Evolutionary conservation across 2,113 vertebrate genomes (phyloP), one percentile per base, ranked within the genome.

Genomic region (Neodontobutis hainanensis): DNA sequence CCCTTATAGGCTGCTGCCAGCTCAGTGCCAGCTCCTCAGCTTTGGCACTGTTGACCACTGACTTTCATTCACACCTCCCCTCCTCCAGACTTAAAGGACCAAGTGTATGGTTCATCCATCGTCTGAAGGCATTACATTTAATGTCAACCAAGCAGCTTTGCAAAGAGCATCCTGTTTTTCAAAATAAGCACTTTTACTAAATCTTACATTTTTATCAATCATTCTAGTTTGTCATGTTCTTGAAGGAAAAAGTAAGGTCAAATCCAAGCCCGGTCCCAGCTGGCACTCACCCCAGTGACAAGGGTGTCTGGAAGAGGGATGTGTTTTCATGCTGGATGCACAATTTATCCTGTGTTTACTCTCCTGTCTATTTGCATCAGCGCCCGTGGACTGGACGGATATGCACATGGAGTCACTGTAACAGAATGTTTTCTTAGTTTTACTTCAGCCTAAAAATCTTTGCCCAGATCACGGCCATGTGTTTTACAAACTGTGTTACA

Each of bases 291-390:
- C 69, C 81, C 70, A 61, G 62, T 79, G 77, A 85, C 77, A 76
- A 74, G 79, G 72, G 77, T 79, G 78, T 86, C 76, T 64, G 65
- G 56, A 82, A 82, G 83, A 82, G 62, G 68, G 69, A 75, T 68
- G 73, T 44, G 45, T 88, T 88, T 91, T 91, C 84, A 88, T 82
- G 87, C 84, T 88, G 71, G 77, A 84, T 88, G 90, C 79, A 88
- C 90, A 90, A 91, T 91, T 89, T 86, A 75, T 86, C 73, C 82
- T 68, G 78, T 87, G 87, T 92, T 93, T 91, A 87, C 84, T 76
- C 82, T 69, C 68, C 81, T 81, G 87, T 89, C 88, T 77, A 76
- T 86, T 81, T 90, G 78, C 77, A 91, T 92, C 88, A 88, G 65
- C 5, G 52, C 65, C 70, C 70, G 81, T 65, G 57, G 62, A 80